These are phyloP conservation scores for Clunio marinus DNA, from an alignment of 2,888 invertebrate species.

Conservation along the genomic window DNA sequence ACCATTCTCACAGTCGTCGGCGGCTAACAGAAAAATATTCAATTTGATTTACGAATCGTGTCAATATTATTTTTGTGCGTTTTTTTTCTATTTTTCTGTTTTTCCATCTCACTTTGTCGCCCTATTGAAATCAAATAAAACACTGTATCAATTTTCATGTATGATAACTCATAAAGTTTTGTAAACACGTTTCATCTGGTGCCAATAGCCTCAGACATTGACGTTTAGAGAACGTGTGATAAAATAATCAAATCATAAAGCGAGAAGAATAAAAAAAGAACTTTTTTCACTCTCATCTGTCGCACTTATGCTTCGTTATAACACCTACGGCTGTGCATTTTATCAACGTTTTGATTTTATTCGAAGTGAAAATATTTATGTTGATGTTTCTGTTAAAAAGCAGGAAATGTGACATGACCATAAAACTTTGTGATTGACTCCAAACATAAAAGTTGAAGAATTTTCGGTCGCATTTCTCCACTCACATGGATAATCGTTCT, in stretches of 20 bases:
- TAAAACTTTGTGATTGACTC: slow-evolving; percentile 1
- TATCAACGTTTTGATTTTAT: background rate
- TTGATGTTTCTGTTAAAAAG: background rate
- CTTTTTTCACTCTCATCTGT: slow-evolving; percentile 4
- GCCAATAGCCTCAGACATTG: slow-evolving; percentile 36
- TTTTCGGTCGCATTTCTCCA: too few relatives aligned
- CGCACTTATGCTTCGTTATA: background rate
- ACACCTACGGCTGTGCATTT: slow-evolving; percentile 6
- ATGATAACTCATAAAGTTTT: slow-evolving; percentile 12
- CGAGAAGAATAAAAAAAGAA: too few relatives aligned
- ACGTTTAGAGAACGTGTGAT: slow-evolving; percentile 26
- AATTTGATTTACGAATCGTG: slow-evolving; percentile 28
- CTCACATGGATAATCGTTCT: too few relatives aligned
- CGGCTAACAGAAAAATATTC: background rate
- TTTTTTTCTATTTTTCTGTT: background rate
- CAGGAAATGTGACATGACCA: slow-evolving; percentile 15
- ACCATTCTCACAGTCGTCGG: slow-evolving; percentile 30
- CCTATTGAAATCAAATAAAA: slow-evolving; percentile 34
- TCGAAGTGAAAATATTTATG: background rate
- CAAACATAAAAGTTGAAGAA: background rate
- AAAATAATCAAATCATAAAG: slow-evolving; percentile 32
- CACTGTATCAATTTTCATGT: slow-evolving; percentile 35
- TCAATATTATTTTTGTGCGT: slow-evolving; percentile 31
- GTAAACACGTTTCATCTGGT: background rate
- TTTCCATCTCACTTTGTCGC: background rate